Base-by-base conservation (phyloP, 1,140 invertebrate species). In the Neodiprion virginianus region DNA sequence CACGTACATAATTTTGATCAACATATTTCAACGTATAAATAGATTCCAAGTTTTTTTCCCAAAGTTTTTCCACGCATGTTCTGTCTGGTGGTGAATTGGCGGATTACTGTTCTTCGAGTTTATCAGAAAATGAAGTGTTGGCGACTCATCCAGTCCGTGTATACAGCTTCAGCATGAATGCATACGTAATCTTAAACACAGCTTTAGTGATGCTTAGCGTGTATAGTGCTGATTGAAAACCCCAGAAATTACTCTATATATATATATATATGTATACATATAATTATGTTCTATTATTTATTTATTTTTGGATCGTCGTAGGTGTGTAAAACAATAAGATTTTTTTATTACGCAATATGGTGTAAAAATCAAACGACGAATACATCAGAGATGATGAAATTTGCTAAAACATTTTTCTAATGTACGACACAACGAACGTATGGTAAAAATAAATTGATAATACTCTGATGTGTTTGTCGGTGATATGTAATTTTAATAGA, bases 401-500 rank as follows among this genome's bases (percentile, higher is more conserved):
- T 40, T 40, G 28, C 5, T 40, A 40, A 40, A 0, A 40, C 28
- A 40, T 40, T 40, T 40, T 40, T 40, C 28, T 40, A 3, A 40
- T 40, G 28, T 40, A 40, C 28, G 28, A 40, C 28, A 40, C 28
- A 40, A 40, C 28, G 28, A 40, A 40, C 28, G 28, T 40, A 40
- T 40, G 28, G 28, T 40, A 40, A 40, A 5, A 40, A 40, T 40
- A 40, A 40, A 40, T 40, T 40, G 28, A 5, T 40, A 40, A 40
- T 40, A 61, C n/a, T 17, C 53, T 61, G 53, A 61, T 17, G 53
- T 17, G 53, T 61, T 8, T 61, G 11, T 61, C 53, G 53, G 11
- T 61, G 0, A 61, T 17, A 17, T 61, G n/a, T 61, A 14, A 61
- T 61, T 61, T 5, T 61, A 61, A 61, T 80, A 83, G 73, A 72